A percentile compares a stretch with the other conserved stretches of the same genome.
Evolutionary conservation across 2,113 vertebrate genomes (phyloP).

Genomic region (Mystacornis crossleyi): DNA sequence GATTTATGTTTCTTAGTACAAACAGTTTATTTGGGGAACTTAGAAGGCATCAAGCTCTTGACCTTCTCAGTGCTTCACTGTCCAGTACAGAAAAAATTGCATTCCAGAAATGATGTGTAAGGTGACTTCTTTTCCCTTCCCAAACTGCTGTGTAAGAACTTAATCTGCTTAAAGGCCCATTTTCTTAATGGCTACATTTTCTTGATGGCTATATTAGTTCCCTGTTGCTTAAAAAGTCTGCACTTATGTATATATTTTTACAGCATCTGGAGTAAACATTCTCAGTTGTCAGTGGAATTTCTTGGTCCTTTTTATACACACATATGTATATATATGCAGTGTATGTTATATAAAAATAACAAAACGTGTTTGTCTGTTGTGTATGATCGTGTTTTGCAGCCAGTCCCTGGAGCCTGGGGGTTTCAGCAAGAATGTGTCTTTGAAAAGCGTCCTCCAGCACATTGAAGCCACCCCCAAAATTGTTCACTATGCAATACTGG

Average conservation of each 20-base stretch:
- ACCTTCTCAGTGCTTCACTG: background rate
- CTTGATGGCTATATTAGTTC: background rate
- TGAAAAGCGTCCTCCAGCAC: slow-evolving; percentile 90
- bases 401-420: slow-evolving; percentile 75
- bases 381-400: slow-evolving; percentile 57
- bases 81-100: background rate
- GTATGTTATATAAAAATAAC: background rate
- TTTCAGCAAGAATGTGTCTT: slow-evolving; percentile 84
- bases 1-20: background rate
- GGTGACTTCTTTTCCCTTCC: background rate
- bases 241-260: background rate
- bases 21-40: background rate
- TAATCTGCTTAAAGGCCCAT: background rate
- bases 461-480: slow-evolving; percentile 95
- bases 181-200: background rate
- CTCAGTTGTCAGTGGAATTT: background rate
- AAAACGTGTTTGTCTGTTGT: background rate
- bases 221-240: background rate
- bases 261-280: background rate
- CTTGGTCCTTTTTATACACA: background rate
- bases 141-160: background rate
- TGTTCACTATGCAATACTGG: slow-evolving; percentile 88
- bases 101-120: background rate
- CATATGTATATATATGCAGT: no score
- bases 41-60: background rate